Base-by-base conservation (phyloP, 2,113 vertebrate genomes). In the Megatriorchis doriae region DNA sequence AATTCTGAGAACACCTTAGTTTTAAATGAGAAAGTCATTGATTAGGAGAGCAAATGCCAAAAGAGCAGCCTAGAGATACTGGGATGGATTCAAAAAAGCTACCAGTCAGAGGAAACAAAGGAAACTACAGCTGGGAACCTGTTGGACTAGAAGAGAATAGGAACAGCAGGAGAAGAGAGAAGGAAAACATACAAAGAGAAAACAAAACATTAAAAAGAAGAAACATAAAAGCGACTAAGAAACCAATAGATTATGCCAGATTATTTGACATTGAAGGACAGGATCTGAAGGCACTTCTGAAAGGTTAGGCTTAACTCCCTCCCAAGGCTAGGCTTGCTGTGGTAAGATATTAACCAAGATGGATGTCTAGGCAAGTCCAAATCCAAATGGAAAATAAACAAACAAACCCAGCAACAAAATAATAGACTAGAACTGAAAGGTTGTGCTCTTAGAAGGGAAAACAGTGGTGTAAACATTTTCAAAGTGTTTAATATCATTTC, bases 221-320 rank as follows among this genome's bases (percentile, higher is more conserved):
- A 88, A 86, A 97, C 91, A 96, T 96, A 81, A 98, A 98, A 97
- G 81, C n/a, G 61, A 98, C 89, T 95, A 56, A 91, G 95, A 98
- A 97, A 95, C 3, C 31, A 87, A 82, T 62, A 96, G 91, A 96
- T 72, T 73, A 94, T 96, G 93, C 55, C 67, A 58, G 78, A 96
- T 95, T 94, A 95, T 96, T 93, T 97, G 92, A 95, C 59, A 94
- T 52, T 88, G 71, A 97, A 78, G 81, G 68, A 48, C 56, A 95
- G 48, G 81, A 95, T 97, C 90, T 95, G 78, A 98, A 97, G 84
- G 48, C 88, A 93, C 48, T 89, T 97, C 92, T 96, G 90, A 95
- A 97, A 96, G 56, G 45, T 93, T 83, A 77, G 13, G 13, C 53
- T 85, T 94, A 95, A 94, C 59, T 94, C 45, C 62, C 47, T 95